These are phyloP conservation scores for Dasysyrphus tricinctus DNA, from an alignment of 2,888 invertebrate genomes.

Conservation along the genomic window DNA sequence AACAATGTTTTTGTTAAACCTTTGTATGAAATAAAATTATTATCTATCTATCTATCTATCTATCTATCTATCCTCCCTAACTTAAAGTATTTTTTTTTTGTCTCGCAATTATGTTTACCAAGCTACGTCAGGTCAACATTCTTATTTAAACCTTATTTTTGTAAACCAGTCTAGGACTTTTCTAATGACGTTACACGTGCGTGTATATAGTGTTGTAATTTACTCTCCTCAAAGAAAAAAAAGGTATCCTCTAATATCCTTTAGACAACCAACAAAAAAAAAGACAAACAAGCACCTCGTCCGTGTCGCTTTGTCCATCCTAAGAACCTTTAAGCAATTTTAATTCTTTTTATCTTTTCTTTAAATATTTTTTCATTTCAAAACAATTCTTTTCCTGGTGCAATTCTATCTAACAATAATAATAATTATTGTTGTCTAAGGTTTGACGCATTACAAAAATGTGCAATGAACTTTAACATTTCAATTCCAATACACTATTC, in stretches of 20 bases:
- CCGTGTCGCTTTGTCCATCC: background rate
- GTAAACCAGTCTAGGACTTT: background rate
- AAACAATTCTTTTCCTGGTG: slow-evolving; percentile 55
- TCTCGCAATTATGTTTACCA: background rate
- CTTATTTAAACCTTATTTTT: background rate
- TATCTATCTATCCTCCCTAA: no score
- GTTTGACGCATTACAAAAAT: slow-evolving; percentile 66
- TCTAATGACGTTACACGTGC: slow-evolving; percentile 30
- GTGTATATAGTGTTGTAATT: background rate
- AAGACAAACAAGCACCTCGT: background rate
- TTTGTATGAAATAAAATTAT: no score
- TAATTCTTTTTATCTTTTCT: background rate
- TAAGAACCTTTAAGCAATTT: background rate
- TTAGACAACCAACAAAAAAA: background rate
- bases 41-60: no score
- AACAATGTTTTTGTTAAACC: no score
- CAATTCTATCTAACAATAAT: slow-evolving; percentile 26
- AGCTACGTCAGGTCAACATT: background rate
- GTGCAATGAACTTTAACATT: slow-evolving; percentile 75
- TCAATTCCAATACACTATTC: slow-evolving; percentile 53
- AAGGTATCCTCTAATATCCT: background rate
- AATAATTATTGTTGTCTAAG: slow-evolving; percentile 39
- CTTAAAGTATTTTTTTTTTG: background rate
- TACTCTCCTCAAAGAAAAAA: slow-evolving; percentile 5
- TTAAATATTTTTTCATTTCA: slow-evolving; percentile 19